Evolutionary conservation across 2,888 invertebrate genomes (phyloP).

Genomic region (Digitonthophagus gazella): DNA sequence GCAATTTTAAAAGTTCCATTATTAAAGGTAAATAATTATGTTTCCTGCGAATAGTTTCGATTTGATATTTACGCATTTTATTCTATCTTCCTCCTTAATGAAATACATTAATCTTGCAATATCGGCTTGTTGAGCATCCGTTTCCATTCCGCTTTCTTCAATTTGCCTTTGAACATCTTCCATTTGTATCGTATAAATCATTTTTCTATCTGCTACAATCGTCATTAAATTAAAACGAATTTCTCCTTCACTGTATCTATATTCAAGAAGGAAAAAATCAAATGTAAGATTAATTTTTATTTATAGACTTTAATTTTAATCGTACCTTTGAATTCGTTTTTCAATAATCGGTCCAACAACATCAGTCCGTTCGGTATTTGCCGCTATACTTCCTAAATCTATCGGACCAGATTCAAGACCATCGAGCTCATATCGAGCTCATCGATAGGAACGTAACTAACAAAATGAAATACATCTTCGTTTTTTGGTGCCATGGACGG

Average conservation of each 20-base stretch:
- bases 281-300: background rate
- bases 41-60: constrained; percentile 88
- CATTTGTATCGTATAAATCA: constrained; percentile 77
- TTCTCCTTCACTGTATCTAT: constrained; percentile 93
- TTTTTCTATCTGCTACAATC: constrained; percentile 87
- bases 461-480: constrained; percentile 96
- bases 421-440: constrained; percentile 94
- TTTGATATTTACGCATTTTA: constrained; percentile 77
- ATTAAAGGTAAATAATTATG: constrained; percentile 98
- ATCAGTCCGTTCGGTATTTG: constrained; percentile 86
- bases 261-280: constrained; percentile 48
- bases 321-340: constrained; percentile 87
- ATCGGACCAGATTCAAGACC: constrained; percentile 94
- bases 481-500: constrained; percentile 71
- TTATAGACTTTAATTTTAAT: constrained; percentile 57
- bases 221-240: constrained; percentile 99
- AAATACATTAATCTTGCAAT: constrained; percentile 70
- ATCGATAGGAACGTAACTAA: constrained; percentile 92
- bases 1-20: constrained; percentile 85
- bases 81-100: constrained; percentile 84
- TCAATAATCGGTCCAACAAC: constrained; percentile 87
- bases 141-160: constrained; percentile 68
- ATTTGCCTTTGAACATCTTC: constrained; percentile 62
- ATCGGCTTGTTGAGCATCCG: constrained; percentile 72
- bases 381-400: constrained; percentile 81